Conservation (phyloP, 2,888 invertebrate genomes). For the Polydrusus cervinus region DNA sequence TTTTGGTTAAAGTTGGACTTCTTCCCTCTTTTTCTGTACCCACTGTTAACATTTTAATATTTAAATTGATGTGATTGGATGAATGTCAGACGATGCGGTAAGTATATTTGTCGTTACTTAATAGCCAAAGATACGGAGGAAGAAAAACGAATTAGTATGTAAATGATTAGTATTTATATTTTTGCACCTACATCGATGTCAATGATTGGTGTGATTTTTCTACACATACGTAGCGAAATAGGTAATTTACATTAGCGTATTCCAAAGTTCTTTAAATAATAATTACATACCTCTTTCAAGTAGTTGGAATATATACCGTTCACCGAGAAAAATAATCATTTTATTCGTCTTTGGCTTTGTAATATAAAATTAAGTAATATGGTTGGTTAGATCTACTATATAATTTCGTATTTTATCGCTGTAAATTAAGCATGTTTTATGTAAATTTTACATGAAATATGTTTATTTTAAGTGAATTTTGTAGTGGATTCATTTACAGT, state of each 20-base stretch:
- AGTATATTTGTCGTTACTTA: background rate
- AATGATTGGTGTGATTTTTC: slow-evolving; percentile 37
- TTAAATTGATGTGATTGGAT: too few relatives aligned
- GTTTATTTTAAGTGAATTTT: too few relatives aligned
- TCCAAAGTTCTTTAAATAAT: background rate
- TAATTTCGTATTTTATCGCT: too few relatives aligned
- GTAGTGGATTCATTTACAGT: too few relatives aligned
- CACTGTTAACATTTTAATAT: too few relatives aligned
- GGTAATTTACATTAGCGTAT: slow-evolving; percentile 10
- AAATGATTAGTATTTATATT: slow-evolving; percentile 28
- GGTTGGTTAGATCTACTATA: slow-evolving; percentile 10
- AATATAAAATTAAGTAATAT: background rate
- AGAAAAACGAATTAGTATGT: slow-evolving; percentile 33
- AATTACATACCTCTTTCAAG: background rate
- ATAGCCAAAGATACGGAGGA: background rate
- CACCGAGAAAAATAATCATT: background rate
- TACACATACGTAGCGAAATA: slow-evolving; percentile 16
- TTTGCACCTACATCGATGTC: slow-evolving; percentile 34
- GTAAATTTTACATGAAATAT: too few relatives aligned
- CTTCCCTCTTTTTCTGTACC: too few relatives aligned
- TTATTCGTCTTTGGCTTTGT: background rate
- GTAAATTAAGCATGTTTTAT: too few relatives aligned
- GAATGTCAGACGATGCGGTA: background rate
- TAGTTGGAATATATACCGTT: background rate
- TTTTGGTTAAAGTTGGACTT: too few relatives aligned